Base-by-base conservation (phyloP, 2,113 vertebrate genomes). In the Phoenicopterus ruber region DNA sequence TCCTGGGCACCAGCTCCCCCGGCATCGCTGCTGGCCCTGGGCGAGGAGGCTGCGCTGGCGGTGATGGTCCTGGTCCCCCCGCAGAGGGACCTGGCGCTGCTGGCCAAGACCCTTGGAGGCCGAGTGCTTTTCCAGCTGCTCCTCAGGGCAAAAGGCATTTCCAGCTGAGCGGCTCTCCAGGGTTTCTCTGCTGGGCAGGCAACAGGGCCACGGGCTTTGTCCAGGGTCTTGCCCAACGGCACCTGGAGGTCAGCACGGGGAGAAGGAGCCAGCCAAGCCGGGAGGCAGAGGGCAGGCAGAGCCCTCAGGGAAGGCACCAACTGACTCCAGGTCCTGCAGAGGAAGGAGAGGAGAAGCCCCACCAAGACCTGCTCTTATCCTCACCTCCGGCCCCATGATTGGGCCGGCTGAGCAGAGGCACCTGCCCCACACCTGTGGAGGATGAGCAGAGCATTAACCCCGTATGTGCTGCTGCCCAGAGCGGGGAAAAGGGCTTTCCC, bases 321-420 rank as follows among this genome's bases (percentile, higher is more conserved):
- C 1, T 3, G 5, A 14, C 4, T 26, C 40, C 49, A 31, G 10
- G 0, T 4, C 25, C 42, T 11, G 1, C 0, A 21, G 7, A n/a
- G 2, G 20, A 21, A 88, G 31, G 7, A 76, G 28, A 38, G 3
- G 22, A 62, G n/a, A 32, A 80, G 0, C 0, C 5, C 1, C 17
- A 0, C 31, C 63, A 21, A 29, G 40, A 6, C 34, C 70, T 26
- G 42, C 52, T 82, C n/a, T 85, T 71, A 81, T 31, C 72, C 57
- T 71, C 69, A 17, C 46, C n/a, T 42, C 59, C 11, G 2, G 1
- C 69, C 46, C 72, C 92, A 29, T 2, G 34, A 62, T 12, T 58
- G 61, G 50, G 11, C 36, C 65, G 76, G 49, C n/a, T 88, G 82
- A 66, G 73, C 63, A 81, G 50, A 17, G 67, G 34, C 76, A 67